These are phyloP conservation scores for Ethmia dodecea DNA, from an alignment of 2,888 invertebrate genomes.

Conservation along the genomic window DNA sequence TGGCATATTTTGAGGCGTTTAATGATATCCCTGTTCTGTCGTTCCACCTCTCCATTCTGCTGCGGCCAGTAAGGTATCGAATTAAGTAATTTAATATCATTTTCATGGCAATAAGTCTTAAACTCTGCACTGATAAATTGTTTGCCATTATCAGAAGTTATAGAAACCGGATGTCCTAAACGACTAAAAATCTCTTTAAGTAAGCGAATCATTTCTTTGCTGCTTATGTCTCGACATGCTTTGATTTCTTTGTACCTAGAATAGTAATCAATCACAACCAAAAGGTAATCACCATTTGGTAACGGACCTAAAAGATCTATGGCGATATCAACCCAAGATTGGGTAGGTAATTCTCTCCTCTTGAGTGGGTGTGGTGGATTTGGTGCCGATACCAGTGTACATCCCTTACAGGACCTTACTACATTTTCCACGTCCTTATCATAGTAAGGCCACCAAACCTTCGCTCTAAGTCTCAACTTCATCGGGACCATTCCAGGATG, in stretches of 20 bases:
- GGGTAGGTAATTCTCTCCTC: constrained; percentile 13
- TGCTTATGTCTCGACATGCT: constrained; percentile 13
- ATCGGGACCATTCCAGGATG: no score
- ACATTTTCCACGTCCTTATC: constrained; percentile 18
- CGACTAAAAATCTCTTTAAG: constrained; percentile 22
- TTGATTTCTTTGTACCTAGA: constrained; percentile 23
- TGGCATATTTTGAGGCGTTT: constrained; percentile 21
- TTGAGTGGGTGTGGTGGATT: constrained; percentile 17
- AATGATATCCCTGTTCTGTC: constrained; percentile 22
- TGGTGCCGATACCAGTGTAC: constrained; percentile 15
- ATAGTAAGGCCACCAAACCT: constrained; percentile 6
- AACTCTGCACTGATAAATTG: constrained; percentile 24
- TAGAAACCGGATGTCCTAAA: constrained; percentile 9
- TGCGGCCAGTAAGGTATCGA: constrained; percentile 26
- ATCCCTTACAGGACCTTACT: constrained; percentile 20
- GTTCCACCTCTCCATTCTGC: constrained; percentile 25
- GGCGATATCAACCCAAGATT: constrained; percentile 19
- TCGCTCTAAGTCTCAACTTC: constrained; percentile 5
- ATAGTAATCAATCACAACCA: constrained; percentile 24
- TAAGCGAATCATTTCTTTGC: constrained; percentile 14
- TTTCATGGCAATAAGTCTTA: constrained; percentile 18
- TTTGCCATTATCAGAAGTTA: constrained; percentile 24
- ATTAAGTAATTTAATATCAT: constrained; percentile 16
- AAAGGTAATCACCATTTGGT: constrained; percentile 19
- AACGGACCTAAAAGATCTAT: constrained; percentile 23